These are phyloP conservation scores for Griposia aprilina DNA, from an alignment of 2,888 invertebrate species.

Conservation along the genomic window DNA sequence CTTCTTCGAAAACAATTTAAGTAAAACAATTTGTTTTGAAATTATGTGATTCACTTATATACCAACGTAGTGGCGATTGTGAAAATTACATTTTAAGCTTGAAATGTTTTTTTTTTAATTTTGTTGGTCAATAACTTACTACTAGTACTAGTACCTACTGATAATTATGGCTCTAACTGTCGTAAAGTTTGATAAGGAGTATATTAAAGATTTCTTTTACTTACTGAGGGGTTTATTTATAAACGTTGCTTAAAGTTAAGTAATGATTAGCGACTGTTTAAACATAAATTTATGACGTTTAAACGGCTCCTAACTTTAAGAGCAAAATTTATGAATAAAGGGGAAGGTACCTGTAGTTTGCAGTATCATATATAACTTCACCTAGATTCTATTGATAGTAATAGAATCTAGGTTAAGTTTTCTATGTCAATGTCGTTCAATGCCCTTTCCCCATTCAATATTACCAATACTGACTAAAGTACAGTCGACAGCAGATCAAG, in stretches of 20 bases:
- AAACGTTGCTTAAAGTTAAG: no score
- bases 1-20: neutral
- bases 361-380: neutral
- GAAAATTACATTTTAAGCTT: neutral
- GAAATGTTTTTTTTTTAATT: neutral
- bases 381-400: neutral
- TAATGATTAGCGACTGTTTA: no score
- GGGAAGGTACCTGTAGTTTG: neutral
- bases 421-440: slow-evolving; percentile 34
- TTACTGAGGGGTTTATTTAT: no score
- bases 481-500: no score
- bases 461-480: no score
- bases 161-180: neutral
- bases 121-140: neutral
- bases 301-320: no score
- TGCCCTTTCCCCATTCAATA: slow-evolving; percentile 8
- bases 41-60: neutral
- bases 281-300: no score
- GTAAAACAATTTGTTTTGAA: neutral
- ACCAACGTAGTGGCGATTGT: neutral
- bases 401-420: neutral
- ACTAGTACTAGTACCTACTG: neutral
- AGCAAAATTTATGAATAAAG: no score
- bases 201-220: neutral
- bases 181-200: neutral